Evolutionary conservation across 2,888 invertebrate species (phyloP).

Genomic region (Microplitis deprimator): DNA sequence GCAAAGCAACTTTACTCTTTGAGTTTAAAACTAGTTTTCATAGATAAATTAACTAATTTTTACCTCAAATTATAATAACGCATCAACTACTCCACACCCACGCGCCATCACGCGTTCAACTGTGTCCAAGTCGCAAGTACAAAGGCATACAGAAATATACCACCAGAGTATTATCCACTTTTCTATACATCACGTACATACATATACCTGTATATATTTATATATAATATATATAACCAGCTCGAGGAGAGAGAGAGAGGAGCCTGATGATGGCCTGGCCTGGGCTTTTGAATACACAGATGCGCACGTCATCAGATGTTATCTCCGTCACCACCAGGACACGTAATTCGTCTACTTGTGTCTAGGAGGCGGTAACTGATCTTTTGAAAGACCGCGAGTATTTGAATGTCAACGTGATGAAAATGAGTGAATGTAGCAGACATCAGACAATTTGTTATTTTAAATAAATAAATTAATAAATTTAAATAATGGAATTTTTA

Average conservation of each 20-base stretch:
- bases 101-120: slow-evolving; percentile 37
- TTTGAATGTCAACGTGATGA: too few relatives aligned
- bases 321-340: slow-evolving; percentile 3
- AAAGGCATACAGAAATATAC: neutral
- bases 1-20: neutral
- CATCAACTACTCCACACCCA: slow-evolving; percentile 36
- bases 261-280: neutral
- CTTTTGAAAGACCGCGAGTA: neutral
- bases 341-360: slow-evolving; percentile 22
- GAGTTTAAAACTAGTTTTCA: slow-evolving; percentile 28
- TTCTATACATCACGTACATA: neutral
- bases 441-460: too few relatives aligned
- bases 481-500: too few relatives aligned
- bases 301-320: neutral
- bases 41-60: slow-evolving; percentile 25
- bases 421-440: too few relatives aligned
- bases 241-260: neutral
- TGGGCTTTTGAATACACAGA: slow-evolving; percentile 1
- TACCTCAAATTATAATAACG: slow-evolving; percentile 18
- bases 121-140: slow-evolving; percentile 1
- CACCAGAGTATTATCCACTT: neutral
- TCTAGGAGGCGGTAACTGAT: slow-evolving; percentile 8
- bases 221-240: slow-evolving; percentile 18
- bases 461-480: too few relatives aligned
- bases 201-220: neutral